These are phyloP conservation scores for Ceratina calcarata DNA, from an alignment of 1,140 invertebrate genomes.

Conservation along the genomic window DNA sequence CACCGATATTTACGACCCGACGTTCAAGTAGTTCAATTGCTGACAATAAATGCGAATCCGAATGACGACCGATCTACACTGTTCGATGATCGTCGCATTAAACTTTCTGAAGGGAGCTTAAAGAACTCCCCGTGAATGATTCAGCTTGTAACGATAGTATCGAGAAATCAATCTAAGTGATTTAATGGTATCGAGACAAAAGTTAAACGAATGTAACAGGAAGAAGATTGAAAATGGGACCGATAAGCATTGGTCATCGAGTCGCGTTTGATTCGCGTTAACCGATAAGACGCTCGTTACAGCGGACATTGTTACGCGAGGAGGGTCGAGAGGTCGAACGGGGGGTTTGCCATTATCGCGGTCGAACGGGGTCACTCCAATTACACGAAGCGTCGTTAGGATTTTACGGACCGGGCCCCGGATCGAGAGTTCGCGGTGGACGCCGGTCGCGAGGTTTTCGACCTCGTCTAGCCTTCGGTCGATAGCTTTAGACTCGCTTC, in stretches of 20 bases:
- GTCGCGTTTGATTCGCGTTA: background rate
- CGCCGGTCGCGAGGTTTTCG: constrained; percentile 51
- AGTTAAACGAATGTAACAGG: too few species aligned
- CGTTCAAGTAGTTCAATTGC: constrained; percentile 77
- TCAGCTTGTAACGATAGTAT: background rate
- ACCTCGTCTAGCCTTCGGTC: constrained; percentile 37
- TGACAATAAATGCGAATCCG: constrained; percentile 76
- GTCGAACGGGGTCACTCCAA: constrained; percentile 75
- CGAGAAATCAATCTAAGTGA: too few species aligned
- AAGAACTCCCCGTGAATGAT: too few species aligned
- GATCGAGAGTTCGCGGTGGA: constrained; percentile 28
- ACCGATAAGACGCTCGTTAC: background rate
- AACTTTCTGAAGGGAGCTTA: background rate
- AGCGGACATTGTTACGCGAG: constrained; percentile 7
- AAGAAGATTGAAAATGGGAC: background rate
- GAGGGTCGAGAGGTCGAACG: constrained; percentile 38
- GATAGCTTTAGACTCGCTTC: constrained; percentile 7
- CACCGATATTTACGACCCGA: constrained; percentile 75
- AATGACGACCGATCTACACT: constrained; percentile 43
- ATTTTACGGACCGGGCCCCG: constrained; percentile 50
- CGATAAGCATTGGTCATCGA: background rate
- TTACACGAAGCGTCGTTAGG: constrained; percentile 68
- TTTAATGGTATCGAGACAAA: background rate
- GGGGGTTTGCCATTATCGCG: constrained; percentile 70
- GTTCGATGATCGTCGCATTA: background rate